A percentile compares a stretch with the other conserved stretches of the same genome.
Evolutionary conservation across 1,140 invertebrate genomes (phyloP).

Genomic region (Grapholita molesta): DNA sequence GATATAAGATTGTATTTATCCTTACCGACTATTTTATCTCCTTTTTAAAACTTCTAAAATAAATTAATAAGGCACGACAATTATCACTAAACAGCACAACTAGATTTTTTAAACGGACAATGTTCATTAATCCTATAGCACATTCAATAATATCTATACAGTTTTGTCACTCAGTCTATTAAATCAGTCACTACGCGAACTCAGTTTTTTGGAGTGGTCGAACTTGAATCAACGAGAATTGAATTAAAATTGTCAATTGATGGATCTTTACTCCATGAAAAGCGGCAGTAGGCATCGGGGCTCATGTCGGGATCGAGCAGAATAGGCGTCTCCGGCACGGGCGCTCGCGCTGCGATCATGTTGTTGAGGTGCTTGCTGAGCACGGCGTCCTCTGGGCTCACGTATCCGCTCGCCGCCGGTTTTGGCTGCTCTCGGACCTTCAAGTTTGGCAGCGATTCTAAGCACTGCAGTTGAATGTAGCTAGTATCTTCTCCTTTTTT

Average conservation of each 20-base stretch:
- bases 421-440: slow-evolving; percentile 54
- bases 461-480: slow-evolving; percentile 66
- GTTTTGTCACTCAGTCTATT: slow-evolving; percentile 19
- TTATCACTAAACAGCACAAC: slow-evolving; percentile 71
- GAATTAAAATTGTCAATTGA: slow-evolving; percentile 68
- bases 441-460: slow-evolving; percentile 61
- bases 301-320: slow-evolving; percentile 64
- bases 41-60: slow-evolving; percentile 69
- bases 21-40: slow-evolving; percentile 58
- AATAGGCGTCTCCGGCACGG: slow-evolving; percentile 54
- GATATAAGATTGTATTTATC: slow-evolving; percentile 17
- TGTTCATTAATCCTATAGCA: slow-evolving; percentile 52
- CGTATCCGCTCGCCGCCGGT: slow-evolving; percentile 52
- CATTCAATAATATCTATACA: slow-evolving; percentile 26
- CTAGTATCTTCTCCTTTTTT: slow-evolving; percentile 58
- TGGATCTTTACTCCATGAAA: slow-evolving; percentile 71
- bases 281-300: slow-evolving; percentile 72
- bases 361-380: slow-evolving; percentile 69
- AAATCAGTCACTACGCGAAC: slow-evolving; percentile 33
- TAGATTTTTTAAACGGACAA: slow-evolving; percentile 51
- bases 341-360: slow-evolving; percentile 49
- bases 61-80: slow-evolving; percentile 77
- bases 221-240: slow-evolving; percentile 51
- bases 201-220: slow-evolving; percentile 58
- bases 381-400: slow-evolving; percentile 59